Base-by-base conservation (phyloP, 2,113 vertebrate genomes). In the Rhegmatorhina hoffmannsi region DNA sequence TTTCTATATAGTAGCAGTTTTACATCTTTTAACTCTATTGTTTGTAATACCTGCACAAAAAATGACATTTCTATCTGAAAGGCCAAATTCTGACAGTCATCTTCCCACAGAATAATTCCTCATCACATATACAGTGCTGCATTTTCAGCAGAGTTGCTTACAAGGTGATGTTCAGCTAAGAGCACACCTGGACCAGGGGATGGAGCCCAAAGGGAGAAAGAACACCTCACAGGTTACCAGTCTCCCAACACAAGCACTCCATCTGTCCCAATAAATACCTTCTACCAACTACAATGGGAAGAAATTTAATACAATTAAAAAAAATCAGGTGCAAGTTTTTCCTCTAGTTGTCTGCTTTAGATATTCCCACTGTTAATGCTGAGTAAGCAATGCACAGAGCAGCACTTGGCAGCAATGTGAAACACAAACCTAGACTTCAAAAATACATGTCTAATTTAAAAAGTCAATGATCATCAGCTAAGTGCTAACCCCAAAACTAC, bases 21-120 rank as follows among this genome's bases (percentile, higher is more conserved):
- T 92, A 94, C 76, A 93, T 92, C 92, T 95, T 79, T 96, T 96
- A 97, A 94, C 93, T 90, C 85, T 84, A 40, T 46, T 81, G 83
- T 84, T 96, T 87, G 79, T 53, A 93, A 89, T 64, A 90, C 2
- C 11, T 50, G 75, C 76, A 34, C 56, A 90, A 94, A 90, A 96
- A 96, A 94, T 81, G 88, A 86, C 81, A 89, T 94, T 95, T 94
- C 76, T 93, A 9, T 95, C 86, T 93, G 93, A 47, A 84, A 88
- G 94, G 88, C 92, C 83, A 89, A 88, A 81, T 84, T 77, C 83
- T 84, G 64, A 52, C 64, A 64, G 38, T 75, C 44, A 4, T 72
- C 19, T 77, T 84, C 49, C 55, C 8, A 1, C 21, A 20, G 21
- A 77, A 18, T 74, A 88, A 93, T 52, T 78, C 36, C 60, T 56